Evolutionary conservation across 2,113 vertebrate genomes (phyloP).

Genomic region (Typhlomys cinereus): DNA sequence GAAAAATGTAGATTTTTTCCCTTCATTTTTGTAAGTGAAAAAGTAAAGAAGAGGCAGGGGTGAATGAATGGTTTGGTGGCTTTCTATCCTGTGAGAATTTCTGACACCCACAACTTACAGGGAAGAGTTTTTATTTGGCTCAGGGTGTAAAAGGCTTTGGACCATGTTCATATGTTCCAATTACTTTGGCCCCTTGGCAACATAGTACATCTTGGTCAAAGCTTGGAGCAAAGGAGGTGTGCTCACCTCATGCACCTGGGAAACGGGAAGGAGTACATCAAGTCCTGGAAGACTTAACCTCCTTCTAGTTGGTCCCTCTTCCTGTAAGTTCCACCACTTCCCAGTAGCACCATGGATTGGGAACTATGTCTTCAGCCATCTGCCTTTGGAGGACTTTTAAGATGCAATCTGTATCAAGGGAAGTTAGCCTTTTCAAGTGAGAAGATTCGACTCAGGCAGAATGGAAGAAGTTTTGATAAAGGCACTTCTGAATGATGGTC

Average conservation of each 20-base stretch:
- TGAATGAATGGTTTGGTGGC: neutral
- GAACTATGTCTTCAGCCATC: neutral
- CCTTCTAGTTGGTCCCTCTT: neutral
- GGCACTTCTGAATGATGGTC: neutral
- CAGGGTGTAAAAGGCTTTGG: neutral
- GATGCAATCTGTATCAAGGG: neutral
- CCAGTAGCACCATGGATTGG: neutral
- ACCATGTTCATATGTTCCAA: neutral
- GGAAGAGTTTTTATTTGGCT: neutral
- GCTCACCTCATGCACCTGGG: neutral
- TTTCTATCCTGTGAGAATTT: neutral
- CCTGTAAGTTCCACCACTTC: neutral
- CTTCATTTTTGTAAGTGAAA: neutral
- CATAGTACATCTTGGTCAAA: neutral
- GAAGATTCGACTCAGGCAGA: neutral
- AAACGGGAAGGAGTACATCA: neutral
- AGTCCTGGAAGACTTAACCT: neutral
- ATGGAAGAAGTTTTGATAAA: conserved; percentile 1
- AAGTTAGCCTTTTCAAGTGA: neutral
- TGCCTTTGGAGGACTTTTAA: neutral
- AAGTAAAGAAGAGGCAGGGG: neutral
- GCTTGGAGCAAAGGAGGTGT: neutral
- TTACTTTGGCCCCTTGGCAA: neutral
- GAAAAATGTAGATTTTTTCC: neutral
- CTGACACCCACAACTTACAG: neutral